These are phyloP conservation scores for Drosophila simulans DNA, from an alignment of 1,140 invertebrate species.

Conservation along the genomic window DNA sequence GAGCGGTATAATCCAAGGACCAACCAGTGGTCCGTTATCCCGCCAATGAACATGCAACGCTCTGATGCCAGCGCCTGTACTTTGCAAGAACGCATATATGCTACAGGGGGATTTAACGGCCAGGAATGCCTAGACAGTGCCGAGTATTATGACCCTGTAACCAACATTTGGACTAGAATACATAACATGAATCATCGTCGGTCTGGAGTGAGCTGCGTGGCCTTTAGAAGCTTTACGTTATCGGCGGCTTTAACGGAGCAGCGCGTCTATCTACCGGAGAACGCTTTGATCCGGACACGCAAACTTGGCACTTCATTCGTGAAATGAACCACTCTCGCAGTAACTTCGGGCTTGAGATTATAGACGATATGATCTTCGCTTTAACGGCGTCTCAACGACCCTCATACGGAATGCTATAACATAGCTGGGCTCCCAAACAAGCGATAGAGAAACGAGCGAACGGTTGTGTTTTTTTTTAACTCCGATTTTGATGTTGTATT, in stretches of 20 bases:
- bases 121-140: slow-evolving; percentile 93
- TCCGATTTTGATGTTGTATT: too few relatives aligned
- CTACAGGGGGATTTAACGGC: slow-evolving; percentile 94
- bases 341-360: slow-evolving; percentile 92
- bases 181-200: slow-evolving; percentile 91
- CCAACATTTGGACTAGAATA: slow-evolving; percentile 94
- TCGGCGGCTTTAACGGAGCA: slow-evolving; percentile 92
- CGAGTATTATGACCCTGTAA: slow-evolving; percentile 93
- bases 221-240: slow-evolving; percentile 90
- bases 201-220: slow-evolving; percentile 91
- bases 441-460: too few relatives aligned
- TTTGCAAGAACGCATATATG: slow-evolving; percentile 86
- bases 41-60: slow-evolving; percentile 91
- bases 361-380: slow-evolving; percentile 93
- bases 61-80: slow-evolving; percentile 92
- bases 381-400: slow-evolving; percentile 92
- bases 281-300: slow-evolving; percentile 90
- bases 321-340: slow-evolving; percentile 94
- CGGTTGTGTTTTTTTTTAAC: too few relatives aligned
- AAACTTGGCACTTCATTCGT: slow-evolving; percentile 87
- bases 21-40: slow-evolving; percentile 93
- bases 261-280: slow-evolving; percentile 89
- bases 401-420: slow-evolving; percentile 94
- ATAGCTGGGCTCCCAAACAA: too few relatives aligned
- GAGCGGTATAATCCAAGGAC: slow-evolving; percentile 89